Evolutionary conservation across 2,113 vertebrate genomes (phyloP).

Genomic region (Gambusia affinis): DNA sequence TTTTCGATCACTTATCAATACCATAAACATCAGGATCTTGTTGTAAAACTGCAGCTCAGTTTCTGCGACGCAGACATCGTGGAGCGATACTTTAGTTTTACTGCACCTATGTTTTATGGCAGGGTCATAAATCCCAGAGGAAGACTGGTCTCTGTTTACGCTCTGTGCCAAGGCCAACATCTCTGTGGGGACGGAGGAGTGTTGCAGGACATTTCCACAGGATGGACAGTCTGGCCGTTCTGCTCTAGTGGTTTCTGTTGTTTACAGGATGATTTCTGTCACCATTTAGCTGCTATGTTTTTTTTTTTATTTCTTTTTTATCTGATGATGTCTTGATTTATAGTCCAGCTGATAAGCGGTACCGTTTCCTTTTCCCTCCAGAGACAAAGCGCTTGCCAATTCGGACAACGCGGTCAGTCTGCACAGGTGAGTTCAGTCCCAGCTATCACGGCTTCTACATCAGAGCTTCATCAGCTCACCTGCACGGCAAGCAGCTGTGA

Average conservation of each 20-base stretch:
- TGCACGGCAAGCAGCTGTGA: background rate
- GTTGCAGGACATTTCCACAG: conserved; percentile 52
- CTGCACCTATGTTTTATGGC: background rate
- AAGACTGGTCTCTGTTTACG: conserved; percentile 1
- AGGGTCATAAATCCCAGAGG: background rate
- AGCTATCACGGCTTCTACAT: background rate
- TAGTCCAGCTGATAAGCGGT: conserved; percentile 4
- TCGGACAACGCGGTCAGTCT: conserved; percentile 55
- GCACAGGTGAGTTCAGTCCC: conserved; percentile 69
- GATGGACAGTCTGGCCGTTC: conserved; percentile 11
- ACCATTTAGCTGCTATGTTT: background rate
- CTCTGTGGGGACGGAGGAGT: conserved; percentile 6
- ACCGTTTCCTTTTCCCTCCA: conserved; percentile 51
- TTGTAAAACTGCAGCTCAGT: background rate
- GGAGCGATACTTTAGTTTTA: background rate
- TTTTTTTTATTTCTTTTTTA: background rate
- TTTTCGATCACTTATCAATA: background rate
- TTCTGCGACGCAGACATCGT: background rate
- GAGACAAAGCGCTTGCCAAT: conserved; percentile 62
- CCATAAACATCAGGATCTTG: background rate
- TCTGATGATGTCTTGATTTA: background rate
- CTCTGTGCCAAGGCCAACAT: conserved; percentile 23
- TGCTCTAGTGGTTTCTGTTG: background rate
- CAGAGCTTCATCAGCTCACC: background rate
- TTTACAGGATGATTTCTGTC: conserved; percentile 38